Conservation (phyloP, 2,888 invertebrate genomes). For the Leucania comma region DNA sequence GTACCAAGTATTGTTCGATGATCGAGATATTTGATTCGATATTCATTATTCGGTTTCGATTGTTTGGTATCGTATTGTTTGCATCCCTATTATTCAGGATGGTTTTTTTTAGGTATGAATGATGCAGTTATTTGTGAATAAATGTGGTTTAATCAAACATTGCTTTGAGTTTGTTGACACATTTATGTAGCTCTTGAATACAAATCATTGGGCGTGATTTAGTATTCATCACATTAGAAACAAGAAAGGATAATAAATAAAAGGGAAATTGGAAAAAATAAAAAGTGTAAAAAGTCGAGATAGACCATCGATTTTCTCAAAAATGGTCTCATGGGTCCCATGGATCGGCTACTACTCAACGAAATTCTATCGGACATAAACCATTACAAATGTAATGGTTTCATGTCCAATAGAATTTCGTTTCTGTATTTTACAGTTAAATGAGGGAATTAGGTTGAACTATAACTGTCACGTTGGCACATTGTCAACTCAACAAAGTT, state of each 20-base stretch:
- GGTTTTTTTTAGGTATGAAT: conserved; percentile 41
- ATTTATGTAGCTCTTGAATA: not conserved
- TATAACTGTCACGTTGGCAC: conserved; percentile 45
- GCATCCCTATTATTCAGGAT: conserved; percentile 53
- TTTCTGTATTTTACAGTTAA: conserved; percentile 22
- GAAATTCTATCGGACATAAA: conserved; percentile 17
- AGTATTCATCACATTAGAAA: not conserved
- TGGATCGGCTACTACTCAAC: not conserved
- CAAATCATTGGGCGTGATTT: not conserved
- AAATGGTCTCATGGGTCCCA: not conserved
- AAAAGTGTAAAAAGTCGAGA: not conserved
- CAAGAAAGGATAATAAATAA: not conserved
- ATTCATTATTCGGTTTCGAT: conserved; percentile 59
- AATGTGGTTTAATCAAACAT: conserved; percentile 22
- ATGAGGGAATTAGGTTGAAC: conserved; percentile 45
- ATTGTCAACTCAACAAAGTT: conserved; percentile 48
- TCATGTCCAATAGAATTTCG: too few relatives aligned
- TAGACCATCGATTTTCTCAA: not conserved
- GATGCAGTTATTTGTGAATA: conserved; percentile 41
- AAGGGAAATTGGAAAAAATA: not conserved
- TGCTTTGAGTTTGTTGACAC: conserved; percentile 15
- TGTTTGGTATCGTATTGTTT: conserved; percentile 56
- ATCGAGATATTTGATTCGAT: conserved; percentile 55
- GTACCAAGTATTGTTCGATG: conserved; percentile 52
- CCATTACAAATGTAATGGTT: too few relatives aligned